Evolutionary conservation across 2,888 invertebrate species (phyloP), one percentile per base, ranked within the genome.

Genomic region (Cheilosia grossa): DNA sequence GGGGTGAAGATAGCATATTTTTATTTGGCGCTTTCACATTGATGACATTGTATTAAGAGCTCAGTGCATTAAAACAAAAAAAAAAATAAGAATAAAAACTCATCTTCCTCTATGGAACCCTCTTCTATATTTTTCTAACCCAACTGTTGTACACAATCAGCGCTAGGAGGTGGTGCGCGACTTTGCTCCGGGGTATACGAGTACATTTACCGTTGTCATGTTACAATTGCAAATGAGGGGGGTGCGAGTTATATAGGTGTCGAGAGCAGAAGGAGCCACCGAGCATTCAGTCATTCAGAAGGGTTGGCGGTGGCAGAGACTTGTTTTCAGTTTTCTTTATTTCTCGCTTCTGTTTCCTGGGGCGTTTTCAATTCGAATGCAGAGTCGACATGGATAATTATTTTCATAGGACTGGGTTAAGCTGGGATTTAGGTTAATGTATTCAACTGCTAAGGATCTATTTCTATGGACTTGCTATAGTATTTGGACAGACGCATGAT

Each of bases 31-130:
- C 85, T 56, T 85, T 61, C 64, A 58, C 80, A 66, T 80, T 85
- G 85, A 85, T 85, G 81, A 72, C 85, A 85, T 85, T 85, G 85
- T 85, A 85, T 85, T 81, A 67, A 85, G 70, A 72, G 75, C 85
- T 81, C 40, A 61, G 75, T 51, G 75, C 19, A 51, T 83, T 64
- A 19, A 63, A 72, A 78, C 51, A 67, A 17, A 72, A 30, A 47
- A 10, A 33, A n/a, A n/a, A n/a, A n/a, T n/a, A n/a, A n/a, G n/a
- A n/a, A n/a, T n/a, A n/a, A n/a, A 42, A 42, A 15, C 19, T 6
- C 21, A 24, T 15, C 19, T n/a, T 42, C 19, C 30, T 17, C 13
- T 19, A 33, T 15, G 13, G 40, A 63, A 1, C 33, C 47, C 15
- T 19, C 9, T 9, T 10, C 0, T 37, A 37, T 13, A 2, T 13